These are phyloP conservation scores for Tupaia chinensis DNA, from an alignment of 2,113 vertebrate species.

Conservation along the genomic window DNA sequence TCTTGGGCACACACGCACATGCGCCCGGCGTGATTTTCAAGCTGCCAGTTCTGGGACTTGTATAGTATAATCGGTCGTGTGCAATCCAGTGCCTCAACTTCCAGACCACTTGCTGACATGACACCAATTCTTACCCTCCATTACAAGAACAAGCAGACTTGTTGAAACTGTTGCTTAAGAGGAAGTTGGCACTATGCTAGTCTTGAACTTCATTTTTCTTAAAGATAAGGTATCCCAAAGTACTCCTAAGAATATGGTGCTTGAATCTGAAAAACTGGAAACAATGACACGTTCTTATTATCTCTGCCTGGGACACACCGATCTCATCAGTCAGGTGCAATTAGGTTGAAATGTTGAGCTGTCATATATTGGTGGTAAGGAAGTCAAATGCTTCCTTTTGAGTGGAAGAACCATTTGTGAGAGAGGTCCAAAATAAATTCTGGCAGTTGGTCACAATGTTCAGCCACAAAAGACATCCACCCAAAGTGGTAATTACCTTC, in stretches of 20 bases:
- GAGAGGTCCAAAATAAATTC: conserved; percentile 62
- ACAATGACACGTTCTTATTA: neutral
- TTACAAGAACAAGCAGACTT: neutral
- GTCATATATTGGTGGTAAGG: conserved; percentile 65
- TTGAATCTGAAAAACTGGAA: neutral
- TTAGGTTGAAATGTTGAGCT: conserved; percentile 62
- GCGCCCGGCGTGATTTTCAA: too few relatives aligned
- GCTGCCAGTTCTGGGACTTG: too few relatives aligned
- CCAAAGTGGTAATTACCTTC: conserved; percentile 72
- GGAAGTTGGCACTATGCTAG: neutral
- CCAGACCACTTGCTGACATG: too few relatives aligned
- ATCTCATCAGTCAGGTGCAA: conserved; percentile 53
- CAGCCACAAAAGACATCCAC: conserved; percentile 61
- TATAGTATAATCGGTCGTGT: too few relatives aligned
- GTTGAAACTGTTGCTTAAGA: neutral
- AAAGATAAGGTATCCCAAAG: neutral
- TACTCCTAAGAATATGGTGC: neutral
- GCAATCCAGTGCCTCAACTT: too few relatives aligned
- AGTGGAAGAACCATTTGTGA: conserved; percentile 72
- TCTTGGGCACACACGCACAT: too few relatives aligned
- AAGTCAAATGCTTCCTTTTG: conserved; percentile 78
- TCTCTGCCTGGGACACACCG: conserved; percentile 15
- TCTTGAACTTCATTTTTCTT: conserved; percentile 61
- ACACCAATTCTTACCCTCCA: neutral
- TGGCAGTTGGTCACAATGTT: conserved; percentile 60